phyloP scores from a whole-genome alignment of 1,140 invertebrate species.

The Prorops nasuta region DNA sequence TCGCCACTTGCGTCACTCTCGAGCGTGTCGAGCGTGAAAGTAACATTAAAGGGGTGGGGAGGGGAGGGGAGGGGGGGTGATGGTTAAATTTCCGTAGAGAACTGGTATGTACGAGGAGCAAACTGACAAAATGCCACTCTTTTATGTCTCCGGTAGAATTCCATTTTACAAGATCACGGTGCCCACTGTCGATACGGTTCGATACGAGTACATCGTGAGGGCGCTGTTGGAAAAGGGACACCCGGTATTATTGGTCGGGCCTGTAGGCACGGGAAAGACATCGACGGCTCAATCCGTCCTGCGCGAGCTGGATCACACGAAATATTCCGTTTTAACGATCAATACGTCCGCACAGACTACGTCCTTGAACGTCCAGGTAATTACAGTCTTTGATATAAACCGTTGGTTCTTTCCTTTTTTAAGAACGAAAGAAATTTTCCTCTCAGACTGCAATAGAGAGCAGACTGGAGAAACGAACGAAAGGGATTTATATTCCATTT shows the following conservation, averaged over 20 bases:
- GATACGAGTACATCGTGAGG: constrained; percentile 72
- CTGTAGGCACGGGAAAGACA: constrained; percentile 81
- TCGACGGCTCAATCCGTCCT: constrained; percentile 71
- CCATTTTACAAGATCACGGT: constrained; percentile 82
- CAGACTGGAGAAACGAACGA: constrained; percentile 78
- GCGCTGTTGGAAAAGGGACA: constrained; percentile 62
- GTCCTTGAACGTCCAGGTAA: constrained; percentile 67
- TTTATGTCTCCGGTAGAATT: constrained; percentile 52
- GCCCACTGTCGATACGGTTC: constrained; percentile 78
- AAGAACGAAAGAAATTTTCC: not conserved
- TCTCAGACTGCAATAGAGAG: constrained; percentile 72
- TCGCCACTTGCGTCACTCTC: no score
- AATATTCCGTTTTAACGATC: constrained; percentile 68
- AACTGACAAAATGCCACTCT: not conserved
- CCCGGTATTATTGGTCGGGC: constrained; percentile 74
- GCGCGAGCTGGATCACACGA: constrained; percentile 61
- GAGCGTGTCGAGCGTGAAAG: no score
- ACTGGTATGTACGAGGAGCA: no score
- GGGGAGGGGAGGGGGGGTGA: no score
- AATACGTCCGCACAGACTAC: constrained; percentile 87
- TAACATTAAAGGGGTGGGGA: no score
- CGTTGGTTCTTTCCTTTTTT: no score
- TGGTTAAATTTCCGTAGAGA: no score
- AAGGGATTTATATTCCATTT: constrained; percentile 73
- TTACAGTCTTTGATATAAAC: no score